Percentiles rank a stretch among this genome's conserved stretches.
These are phyloP conservation scores for Plebejus melissa DNA, from an alignment of 2,888 invertebrate genomes.

Conservation along the genomic window DNA sequence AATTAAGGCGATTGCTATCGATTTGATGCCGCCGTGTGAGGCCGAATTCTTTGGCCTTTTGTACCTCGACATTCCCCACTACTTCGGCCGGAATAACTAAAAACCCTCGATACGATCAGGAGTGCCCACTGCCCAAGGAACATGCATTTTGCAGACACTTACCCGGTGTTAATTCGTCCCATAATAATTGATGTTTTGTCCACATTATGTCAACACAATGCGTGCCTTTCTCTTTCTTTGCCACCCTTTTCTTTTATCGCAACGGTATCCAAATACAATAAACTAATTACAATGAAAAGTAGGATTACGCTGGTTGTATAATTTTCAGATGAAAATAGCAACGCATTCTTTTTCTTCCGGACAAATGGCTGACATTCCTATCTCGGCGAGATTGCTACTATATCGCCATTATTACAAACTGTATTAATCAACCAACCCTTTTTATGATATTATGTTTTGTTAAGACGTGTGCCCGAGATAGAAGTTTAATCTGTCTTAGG, in stretches of 20 bases:
- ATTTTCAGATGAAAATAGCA: neutral
- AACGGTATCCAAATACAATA: neutral
- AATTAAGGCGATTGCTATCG: constrained; percentile 61
- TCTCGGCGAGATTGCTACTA: too few species aligned
- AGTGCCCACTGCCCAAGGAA: neutral
- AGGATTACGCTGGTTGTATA: neutral
- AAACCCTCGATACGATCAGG: neutral
- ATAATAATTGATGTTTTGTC: constrained; percentile 13
- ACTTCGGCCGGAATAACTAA: neutral
- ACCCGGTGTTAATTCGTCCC: neutral
- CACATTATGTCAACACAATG: neutral
- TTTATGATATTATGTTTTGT: too few species aligned
- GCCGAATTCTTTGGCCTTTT: constrained; percentile 38
- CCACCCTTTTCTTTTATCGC: constrained; percentile 1
- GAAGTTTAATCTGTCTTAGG: too few species aligned
- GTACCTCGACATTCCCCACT: constrained; percentile 9
- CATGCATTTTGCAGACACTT: constrained; percentile 1
- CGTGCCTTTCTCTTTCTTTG: constrained; percentile 3
- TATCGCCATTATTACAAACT: too few species aligned
- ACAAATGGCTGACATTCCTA: too few species aligned
- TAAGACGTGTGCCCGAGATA: too few species aligned
- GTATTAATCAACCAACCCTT: too few species aligned
- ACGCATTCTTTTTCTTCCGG: too few species aligned
- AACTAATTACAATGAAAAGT: neutral
- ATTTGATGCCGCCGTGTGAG: constrained; percentile 49